Evolutionary conservation across 2,113 vertebrate genomes (phyloP).

Genomic region (Poecile atricapillus): DNA sequence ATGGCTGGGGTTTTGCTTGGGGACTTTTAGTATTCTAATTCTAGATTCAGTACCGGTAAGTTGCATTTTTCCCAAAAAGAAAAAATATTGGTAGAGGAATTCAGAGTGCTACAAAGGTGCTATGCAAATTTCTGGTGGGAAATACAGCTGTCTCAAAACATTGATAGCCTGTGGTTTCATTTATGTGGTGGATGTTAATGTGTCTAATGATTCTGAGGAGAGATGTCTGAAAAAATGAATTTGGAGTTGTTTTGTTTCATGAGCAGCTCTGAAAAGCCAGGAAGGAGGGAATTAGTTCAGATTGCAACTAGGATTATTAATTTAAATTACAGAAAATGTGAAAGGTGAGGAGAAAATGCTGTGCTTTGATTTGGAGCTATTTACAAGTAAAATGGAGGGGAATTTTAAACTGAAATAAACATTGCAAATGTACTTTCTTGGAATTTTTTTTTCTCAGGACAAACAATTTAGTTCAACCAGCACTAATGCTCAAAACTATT

Average conservation of each 20-base stretch:
- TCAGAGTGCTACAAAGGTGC: constrained; percentile 39
- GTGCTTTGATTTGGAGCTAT: constrained; percentile 60
- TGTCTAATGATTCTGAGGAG: constrained; percentile 41
- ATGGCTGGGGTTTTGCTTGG: not conserved
- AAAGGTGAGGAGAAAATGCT: constrained; percentile 49
- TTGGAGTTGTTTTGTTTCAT: constrained; percentile 42
- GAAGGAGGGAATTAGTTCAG: constrained; percentile 57
- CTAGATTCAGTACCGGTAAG: not conserved
- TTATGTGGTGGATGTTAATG: constrained; percentile 66
- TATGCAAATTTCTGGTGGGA: constrained; percentile 63
- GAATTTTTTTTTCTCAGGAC: constrained; percentile 62
- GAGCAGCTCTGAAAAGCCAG: constrained; percentile 46
- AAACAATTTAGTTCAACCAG: constrained; percentile 38
- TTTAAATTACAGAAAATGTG: constrained; percentile 51
- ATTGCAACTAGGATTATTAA: constrained; percentile 42
- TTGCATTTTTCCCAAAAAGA: not conserved
- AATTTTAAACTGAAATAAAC: constrained; percentile 64
- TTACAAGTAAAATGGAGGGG: constrained; percentile 67
- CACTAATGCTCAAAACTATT: constrained; percentile 32
- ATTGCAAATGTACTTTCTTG: constrained; percentile 65
- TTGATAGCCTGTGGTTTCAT: constrained; percentile 69
- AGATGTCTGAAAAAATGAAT: constrained; percentile 50
- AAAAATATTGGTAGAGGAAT: not conserved
- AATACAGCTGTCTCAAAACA: constrained; percentile 60
- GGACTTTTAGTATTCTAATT: not conserved